phyloP scores from a whole-genome alignment of 2,113 vertebrate genomes.

The Tragelaphus scriptus region DNA sequence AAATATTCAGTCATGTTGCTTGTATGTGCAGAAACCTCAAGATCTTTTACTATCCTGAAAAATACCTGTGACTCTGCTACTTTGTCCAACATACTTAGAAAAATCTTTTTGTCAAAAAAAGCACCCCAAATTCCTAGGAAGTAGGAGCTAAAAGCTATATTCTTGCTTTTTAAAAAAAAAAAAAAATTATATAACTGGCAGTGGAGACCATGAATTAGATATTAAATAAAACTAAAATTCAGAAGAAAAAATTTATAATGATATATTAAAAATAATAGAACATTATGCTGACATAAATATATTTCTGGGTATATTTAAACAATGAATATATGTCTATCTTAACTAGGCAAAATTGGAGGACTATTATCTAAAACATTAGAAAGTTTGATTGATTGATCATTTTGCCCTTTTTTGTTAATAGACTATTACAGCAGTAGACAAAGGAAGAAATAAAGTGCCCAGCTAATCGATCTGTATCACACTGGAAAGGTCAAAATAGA shows the following conservation, averaged over 20 bases:
- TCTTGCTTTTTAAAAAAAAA: neutral
- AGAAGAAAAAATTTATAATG: neutral
- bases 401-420: constrained; percentile 42
- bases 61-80: neutral
- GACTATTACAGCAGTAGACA: neutral
- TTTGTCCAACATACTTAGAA: neutral
- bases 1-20: neutral
- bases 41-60: neutral
- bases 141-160: neutral
- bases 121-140: neutral
- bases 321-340: neutral
- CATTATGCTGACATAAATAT: neutral
- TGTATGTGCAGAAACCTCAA: neutral
- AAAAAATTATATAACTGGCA: neutral
- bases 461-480: neutral
- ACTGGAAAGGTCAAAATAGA: constrained; percentile 60
- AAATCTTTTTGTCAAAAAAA: neutral
- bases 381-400: neutral
- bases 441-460: constrained; percentile 38
- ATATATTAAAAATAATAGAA: neutral
- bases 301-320: neutral
- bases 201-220: neutral
- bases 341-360: neutral
- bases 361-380: neutral
- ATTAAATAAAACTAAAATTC: constrained; percentile 10